Evolutionary conservation across 1,140 invertebrate genomes (phyloP).

Genomic region (Drosophila funebris): DNA sequence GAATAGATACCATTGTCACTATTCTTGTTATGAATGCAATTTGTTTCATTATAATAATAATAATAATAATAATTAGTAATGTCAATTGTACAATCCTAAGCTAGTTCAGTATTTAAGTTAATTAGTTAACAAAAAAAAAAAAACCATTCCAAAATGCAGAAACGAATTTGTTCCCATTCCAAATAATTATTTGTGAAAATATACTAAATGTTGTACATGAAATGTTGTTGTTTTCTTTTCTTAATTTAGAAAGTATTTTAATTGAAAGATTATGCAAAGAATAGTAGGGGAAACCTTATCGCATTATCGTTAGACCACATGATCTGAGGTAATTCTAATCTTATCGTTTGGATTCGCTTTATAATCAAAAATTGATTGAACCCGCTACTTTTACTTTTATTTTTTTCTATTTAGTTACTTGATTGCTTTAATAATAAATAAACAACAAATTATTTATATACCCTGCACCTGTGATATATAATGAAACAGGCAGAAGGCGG

Average conservation of each 20-base stretch:
- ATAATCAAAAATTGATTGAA: neutral
- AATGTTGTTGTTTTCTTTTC: neutral
- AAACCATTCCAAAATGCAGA: constrained; percentile 9
- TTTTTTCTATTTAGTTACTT: neutral
- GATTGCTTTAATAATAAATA: too few species aligned
- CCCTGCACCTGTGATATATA: too few species aligned
- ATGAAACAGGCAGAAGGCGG: too few species aligned
- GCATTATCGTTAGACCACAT: neutral
- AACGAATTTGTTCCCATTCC: constrained; percentile 40
- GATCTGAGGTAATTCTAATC: neutral
- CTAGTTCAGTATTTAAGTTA: constrained; percentile 32
- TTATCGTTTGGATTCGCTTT: neutral
- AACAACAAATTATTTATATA: too few species aligned
- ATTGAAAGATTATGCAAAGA: neutral
- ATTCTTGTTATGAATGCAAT: constrained; percentile 47
- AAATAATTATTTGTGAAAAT: constrained; percentile 36
- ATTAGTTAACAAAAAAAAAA: constrained; percentile 35
- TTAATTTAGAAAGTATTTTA: neutral
- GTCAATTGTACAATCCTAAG: constrained; percentile 38
- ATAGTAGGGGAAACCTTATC: neutral
- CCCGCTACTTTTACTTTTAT: neutral
- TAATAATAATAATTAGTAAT: constrained; percentile 6
- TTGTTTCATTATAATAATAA: constrained; percentile 17
- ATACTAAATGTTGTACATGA: constrained; percentile 43
- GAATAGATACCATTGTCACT: constrained; percentile 63